Evolutionary conservation across 2,888 invertebrate genomes (phyloP), one percentile per base, ranked within the genome.

Genomic region (Orchesella flavescens): DNA sequence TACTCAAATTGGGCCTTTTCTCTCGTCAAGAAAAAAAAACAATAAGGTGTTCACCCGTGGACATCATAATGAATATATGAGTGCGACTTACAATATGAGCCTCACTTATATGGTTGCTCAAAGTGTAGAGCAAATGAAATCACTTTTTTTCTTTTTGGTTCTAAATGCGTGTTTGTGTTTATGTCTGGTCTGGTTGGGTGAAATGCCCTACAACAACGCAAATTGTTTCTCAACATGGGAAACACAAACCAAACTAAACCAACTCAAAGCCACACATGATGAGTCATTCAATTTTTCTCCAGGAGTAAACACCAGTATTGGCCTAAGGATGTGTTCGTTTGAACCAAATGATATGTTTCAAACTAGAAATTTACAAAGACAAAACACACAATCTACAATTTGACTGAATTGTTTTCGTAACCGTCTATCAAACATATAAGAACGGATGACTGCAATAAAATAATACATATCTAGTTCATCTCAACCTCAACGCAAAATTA

Each of bases 251-350:
- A n/a, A n/a, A n/a, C n/a, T n/a, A n/a, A n/a, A n/a, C n/a, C n/a
- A n/a, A n/a, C n/a, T n/a, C n/a, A n/a, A n/a, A 49, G 10, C 49
- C 49, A 49, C 12, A 49, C 17, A 24, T 44, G 53, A 74, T 74
- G 74, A 74, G 74, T 74, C 74, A 74, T 65, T 74, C 74, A 74
- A 61, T 74, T 63, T 74, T 65, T 63, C 65, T 49, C 49, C 5
- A 17, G 34, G 43, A 43, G 43, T 43, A 65, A 65, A 34, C 65
- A 21, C 59, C 43, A 55, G 66, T 57, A 53, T 53, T 65, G 63
- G 55, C 55, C 23, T 19, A 68, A 76, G 76, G 76, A 76, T 76
- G 76, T 76, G 76, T 34, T 68, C 76, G 65, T 65, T 76, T 76
- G 76, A 76, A 55, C 66, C 13, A 76, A 76, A 76, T 76, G 55